Evolutionary conservation across 2,797 vertebrate species (phyloP).

Genomic region (Gadopsis marmoratus): DNA sequence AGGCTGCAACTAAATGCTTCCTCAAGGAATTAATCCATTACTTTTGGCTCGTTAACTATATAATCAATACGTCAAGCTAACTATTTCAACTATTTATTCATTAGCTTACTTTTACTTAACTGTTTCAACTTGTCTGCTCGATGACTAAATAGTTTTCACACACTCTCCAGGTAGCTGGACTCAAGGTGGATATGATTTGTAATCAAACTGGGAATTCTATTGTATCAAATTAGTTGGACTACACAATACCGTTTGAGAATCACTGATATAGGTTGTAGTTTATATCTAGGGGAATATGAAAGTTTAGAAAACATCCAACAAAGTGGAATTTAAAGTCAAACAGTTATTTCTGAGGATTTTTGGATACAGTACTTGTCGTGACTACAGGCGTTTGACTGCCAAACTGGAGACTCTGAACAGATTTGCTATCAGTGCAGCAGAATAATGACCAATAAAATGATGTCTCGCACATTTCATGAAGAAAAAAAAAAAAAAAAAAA

Average conservation of each 20-base stretch:
- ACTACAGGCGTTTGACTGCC: constrained; percentile 36
- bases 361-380: constrained; percentile 28
- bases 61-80: not conserved
- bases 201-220: not conserved
- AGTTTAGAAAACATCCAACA: constrained; percentile 26
- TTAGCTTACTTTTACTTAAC: too few species aligned
- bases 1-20: constrained; percentile 15
- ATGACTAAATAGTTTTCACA: not conserved
- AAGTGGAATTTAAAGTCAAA: constrained; percentile 21
- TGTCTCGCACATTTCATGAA: constrained; percentile 56
- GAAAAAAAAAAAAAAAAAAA: constrained; percentile 46
- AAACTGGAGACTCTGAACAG: constrained; percentile 49
- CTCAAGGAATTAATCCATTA: not conserved
- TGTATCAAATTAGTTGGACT: not conserved
- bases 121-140: too few species aligned
- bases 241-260: not conserved
- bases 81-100: not conserved
- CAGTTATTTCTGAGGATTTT: constrained; percentile 23
- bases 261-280: not conserved
- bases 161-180: not conserved
- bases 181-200: not conserved
- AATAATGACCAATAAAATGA: constrained; percentile 53
- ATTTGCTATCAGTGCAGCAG: constrained; percentile 53
- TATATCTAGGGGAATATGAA: not conserved
- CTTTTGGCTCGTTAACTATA: not conserved